Evolutionary conservation across 2,888 invertebrate species (phyloP), one percentile per base, ranked within the genome.

Genomic region (Phania funesta): DNA sequence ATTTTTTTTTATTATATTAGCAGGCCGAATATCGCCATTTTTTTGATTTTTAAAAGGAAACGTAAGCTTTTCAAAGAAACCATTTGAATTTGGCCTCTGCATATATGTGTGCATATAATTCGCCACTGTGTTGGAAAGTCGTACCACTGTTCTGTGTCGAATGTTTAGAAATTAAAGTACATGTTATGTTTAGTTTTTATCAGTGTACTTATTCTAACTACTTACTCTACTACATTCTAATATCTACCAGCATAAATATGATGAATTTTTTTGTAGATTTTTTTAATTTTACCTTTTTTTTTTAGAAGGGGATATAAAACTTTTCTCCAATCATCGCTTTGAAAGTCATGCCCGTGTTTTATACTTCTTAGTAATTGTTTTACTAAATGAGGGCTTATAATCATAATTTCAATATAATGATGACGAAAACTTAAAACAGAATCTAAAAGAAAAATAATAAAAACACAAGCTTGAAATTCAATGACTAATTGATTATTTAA

Each of bases 161-260:
- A 35, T 38, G 16, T n/a, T 38, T 38, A 38, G 9, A 24, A 65
- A 35, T 11, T 24, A 48, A 56, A 58, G 24, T 46, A 26, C 11
- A 35, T 35, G 9, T 35, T 9, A 9, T 35, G 35, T 13, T 48
- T 48, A 1, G 52, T n/a, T 18, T 32, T n/a, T 32, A 24, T 26
- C 24, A 38, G 32, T 26, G 20, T 32, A 20, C 44, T 64, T 13
- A 29, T 29, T 26, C 50, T 18, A 18, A 24, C 26, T 73, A 46
- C 26, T 11, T 7, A 22, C 44, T 46, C 46, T 13, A 6, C n/a
- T n/a, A n/a, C n/a, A n/a, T n/a, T n/a, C n/a, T n/a, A n/a, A n/a
- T n/a, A n/a, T 32, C 29, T 56, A 75, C 75, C 75, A 64, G 75
- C 65, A 75, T 65, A 75, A 65, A 18, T 44, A 52, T 22, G 3